Conservation (phyloP, 37 sponge, comb jelly and placozoan genomes). For the Beroe forskalii region DNA sequence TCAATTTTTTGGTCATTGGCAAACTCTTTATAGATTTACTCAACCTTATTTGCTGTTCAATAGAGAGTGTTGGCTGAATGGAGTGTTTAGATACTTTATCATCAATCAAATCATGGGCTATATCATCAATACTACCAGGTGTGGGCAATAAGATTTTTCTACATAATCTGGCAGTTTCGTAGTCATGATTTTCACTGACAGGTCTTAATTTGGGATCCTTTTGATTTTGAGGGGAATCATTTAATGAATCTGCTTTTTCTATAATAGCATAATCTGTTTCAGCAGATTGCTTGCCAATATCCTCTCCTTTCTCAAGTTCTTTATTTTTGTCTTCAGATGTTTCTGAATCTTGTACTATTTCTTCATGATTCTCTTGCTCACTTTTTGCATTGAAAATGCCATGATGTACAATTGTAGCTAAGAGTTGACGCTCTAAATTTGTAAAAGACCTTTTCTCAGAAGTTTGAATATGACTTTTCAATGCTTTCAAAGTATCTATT, state of each 20-base stretch:
- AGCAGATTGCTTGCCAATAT: neutral
- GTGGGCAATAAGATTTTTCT: conserved; percentile 26
- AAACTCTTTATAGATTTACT: conserved; percentile 13
- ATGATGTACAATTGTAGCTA: conserved; percentile 45
- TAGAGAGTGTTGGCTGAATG: neutral
- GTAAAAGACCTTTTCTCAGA: conserved; percentile 46
- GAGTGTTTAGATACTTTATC: neutral
- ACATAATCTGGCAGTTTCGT: neutral
- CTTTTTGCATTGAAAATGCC: conserved; percentile 36
- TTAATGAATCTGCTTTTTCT: too few species aligned
- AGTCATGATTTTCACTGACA: neutral
- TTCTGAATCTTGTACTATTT: too few species aligned
- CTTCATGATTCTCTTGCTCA: too few species aligned
- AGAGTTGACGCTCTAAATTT: conserved; percentile 11
- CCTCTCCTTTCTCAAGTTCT: neutral
- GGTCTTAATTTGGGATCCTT: neutral
- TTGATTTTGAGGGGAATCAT: too few species aligned
- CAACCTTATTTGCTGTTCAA: neutral
- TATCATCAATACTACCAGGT: neutral
- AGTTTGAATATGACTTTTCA: neutral
- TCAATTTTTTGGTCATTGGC: neutral
- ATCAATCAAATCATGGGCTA: neutral
- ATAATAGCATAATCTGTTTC: neutral
- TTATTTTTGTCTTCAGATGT: neutral
- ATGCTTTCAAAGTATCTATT: conserved; percentile 39